These are phyloP conservation scores for Monopis laevigella DNA, from an alignment of 2,888 invertebrate species.

Conservation along the genomic window DNA sequence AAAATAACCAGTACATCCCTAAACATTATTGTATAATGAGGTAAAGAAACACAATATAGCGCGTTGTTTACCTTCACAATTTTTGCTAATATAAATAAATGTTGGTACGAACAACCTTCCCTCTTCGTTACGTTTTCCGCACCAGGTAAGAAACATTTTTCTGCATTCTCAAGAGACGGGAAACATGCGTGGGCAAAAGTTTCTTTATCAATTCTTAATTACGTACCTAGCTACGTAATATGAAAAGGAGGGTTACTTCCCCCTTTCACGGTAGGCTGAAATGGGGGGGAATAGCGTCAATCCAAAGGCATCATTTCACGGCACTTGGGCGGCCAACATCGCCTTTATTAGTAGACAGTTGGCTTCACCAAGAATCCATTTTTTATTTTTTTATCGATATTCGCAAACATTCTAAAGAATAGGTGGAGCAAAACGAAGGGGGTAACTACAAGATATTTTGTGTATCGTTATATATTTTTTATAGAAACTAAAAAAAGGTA, in stretches of 20 bases:
- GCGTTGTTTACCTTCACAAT: no score
- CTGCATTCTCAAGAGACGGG: conserved; percentile 7
- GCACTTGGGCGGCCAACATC: conserved; percentile 62
- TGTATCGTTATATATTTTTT: no score
- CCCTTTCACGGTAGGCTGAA: conserved; percentile 22
- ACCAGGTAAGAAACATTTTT: conserved; percentile 1
- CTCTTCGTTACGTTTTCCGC: no score
- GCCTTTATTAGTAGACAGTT: conserved; percentile 56
- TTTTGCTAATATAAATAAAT: no score
- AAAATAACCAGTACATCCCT: no score
- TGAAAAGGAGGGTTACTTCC: conserved; percentile 25
- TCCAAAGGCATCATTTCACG: conserved; percentile 49
- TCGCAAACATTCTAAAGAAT: not conserved
- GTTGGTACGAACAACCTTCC: no score
- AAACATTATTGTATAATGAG: no score
- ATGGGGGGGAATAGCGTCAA: conserved; percentile 25
- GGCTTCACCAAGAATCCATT: conserved; percentile 7
- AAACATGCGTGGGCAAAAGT: conserved; percentile 10
- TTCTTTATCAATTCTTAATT: conserved; percentile 37
- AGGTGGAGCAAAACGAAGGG: no score
- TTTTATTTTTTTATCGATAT: conserved; percentile 7
- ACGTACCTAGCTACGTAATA: conserved; percentile 24
- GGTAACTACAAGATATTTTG: no score
- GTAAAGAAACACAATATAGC: no score
- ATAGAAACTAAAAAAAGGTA: no score